Evolutionary conservation across 1,140 invertebrate species (phyloP), one percentile per base, ranked within the genome.

Genomic region (Papilio xuthus): DNA sequence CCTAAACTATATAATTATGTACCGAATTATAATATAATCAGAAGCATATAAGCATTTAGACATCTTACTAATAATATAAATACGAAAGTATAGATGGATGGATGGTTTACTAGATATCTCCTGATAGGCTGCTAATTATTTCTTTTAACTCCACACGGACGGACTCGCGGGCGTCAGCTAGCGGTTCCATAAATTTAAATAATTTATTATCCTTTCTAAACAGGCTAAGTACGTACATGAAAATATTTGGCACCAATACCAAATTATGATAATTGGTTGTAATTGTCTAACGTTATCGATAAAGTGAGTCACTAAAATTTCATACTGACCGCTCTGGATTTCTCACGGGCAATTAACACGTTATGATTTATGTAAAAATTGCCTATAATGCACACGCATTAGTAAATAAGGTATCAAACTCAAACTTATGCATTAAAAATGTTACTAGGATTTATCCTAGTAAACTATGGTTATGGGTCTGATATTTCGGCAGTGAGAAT

Each of bases 271-370:
- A 67, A 67, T 67, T 28, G 26, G 26, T 67, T 28, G 26, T 67
- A 28, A 28, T 67, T 67, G 60, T 67, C 60, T 67, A 12, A 10
- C 26, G 60, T 67, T 67, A 67, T 67, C 23, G 23, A 10, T 67
- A 26, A 60, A 67, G 23, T 67, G 60, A 67, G 60, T 67, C 60
- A 67, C 20, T 60, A 60, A 60, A 60, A 26, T 15, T 67, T 28
- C 60, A 28, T 13, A 67, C 60, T 32, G 7, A 26, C 9, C 26
- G 56, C 56, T 26, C 56, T 60, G 10, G 10, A 60, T 56, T 56
- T 60, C 20, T 60, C 56, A 60, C 10, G 10, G 1, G 56, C 26
- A 28, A 67, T 28, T 28, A 67, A 67, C 23, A 28, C 6, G 20
- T 56, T 20, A 15, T 67, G 26, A 67, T 67, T 67, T 23, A 13